Evolutionary conservation across 1,140 invertebrate genomes (phyloP).

Genomic region (Pogonognathellus flavescens): DNA sequence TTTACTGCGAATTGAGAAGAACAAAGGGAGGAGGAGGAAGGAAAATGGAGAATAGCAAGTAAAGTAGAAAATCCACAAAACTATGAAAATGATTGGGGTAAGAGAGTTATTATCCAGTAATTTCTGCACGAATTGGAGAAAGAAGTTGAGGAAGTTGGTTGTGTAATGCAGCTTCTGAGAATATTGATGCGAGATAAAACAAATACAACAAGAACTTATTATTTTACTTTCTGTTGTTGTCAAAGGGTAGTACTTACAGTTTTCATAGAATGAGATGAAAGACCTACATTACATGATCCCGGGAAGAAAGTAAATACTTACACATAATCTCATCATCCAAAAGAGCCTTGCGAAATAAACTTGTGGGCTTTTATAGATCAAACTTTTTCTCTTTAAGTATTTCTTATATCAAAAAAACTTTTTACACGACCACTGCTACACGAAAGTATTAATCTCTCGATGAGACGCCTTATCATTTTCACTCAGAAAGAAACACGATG

Average conservation of each 20-base stretch:
- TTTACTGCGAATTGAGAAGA: constrained; percentile 25
- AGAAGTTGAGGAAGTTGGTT: neutral
- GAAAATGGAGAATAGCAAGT: constrained; percentile 19
- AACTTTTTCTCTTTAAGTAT: constrained; percentile 2
- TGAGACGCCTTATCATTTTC: too few species aligned
- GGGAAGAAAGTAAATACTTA: constrained; percentile 8
- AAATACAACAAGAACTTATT: constrained; percentile 1
- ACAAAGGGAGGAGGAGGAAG: neutral
- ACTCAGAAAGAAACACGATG: too few species aligned
- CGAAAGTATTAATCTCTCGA: too few species aligned
- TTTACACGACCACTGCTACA: too few species aligned
- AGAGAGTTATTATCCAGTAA: neutral
- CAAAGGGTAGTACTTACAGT: constrained; percentile 1
- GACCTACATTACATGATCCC: constrained; percentile 31
- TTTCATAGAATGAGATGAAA: constrained; percentile 32
- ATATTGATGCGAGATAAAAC: neutral
- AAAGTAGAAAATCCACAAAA: neutral
- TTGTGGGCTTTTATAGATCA: neutral
- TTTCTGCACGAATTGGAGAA: neutral
- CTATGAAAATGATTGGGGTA: neutral
- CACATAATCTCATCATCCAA: constrained; percentile 11
- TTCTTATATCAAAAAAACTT: too few species aligned
- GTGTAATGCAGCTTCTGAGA: neutral
- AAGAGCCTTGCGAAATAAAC: neutral
- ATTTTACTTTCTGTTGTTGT: neutral